phyloP scores from a whole-genome alignment of 2,888 invertebrate genomes.

The Drosophila rubida region DNA sequence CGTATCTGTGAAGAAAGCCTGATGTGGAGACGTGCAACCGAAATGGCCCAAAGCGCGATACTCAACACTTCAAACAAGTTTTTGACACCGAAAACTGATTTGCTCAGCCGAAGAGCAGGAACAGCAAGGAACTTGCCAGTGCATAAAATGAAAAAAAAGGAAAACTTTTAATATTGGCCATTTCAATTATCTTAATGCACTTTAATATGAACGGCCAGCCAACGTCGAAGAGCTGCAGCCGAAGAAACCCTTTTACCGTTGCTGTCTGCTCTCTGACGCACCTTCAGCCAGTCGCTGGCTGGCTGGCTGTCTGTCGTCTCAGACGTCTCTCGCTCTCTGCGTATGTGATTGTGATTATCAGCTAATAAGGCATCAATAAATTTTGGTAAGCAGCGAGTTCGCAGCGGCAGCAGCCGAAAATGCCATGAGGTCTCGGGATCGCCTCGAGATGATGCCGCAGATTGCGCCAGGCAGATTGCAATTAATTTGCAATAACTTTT shows the following conservation, averaged over 20 bases:
- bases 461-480: constrained; percentile 78
- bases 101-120: constrained; percentile 12
- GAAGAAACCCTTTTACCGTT: constrained; percentile 70
- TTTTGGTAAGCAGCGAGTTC: constrained; percentile 76
- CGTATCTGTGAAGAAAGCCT: constrained; percentile 27
- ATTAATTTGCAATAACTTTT: constrained; percentile 82
- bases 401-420: constrained; percentile 56
- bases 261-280: constrained; percentile 60
- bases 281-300: constrained; percentile 25
- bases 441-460: constrained; percentile 67
- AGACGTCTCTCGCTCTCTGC: constrained; percentile 3
- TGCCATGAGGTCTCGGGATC: constrained; percentile 61
- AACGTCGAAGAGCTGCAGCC: not conserved
- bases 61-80: constrained; percentile 79
- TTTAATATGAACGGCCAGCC: constrained; percentile 68
- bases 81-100: constrained; percentile 69
- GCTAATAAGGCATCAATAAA: constrained; percentile 84
- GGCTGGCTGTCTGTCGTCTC: not conserved
- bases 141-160: constrained; percentile 52
- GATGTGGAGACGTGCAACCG: constrained; percentile 53
- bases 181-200: constrained; percentile 83
- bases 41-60: constrained; percentile 76
- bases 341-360: constrained; percentile 80
- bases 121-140: constrained; percentile 8
- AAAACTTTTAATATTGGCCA: constrained; percentile 81